Base-by-base conservation (phyloP, 2,888 invertebrate genomes). In the Lasius fuliginosus region DNA sequence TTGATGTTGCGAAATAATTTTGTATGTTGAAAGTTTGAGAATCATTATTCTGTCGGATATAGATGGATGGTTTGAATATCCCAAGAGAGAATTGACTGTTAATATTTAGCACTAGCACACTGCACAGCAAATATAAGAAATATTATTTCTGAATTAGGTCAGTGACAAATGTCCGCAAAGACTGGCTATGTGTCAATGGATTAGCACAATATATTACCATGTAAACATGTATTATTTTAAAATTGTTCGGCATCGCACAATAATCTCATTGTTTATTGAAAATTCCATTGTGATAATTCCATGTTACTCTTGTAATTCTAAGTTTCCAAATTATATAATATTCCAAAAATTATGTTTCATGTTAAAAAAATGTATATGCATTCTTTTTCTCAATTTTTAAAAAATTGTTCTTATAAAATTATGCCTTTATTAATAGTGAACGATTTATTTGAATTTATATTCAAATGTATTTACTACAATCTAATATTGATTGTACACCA, bases 381-480 rank as follows among this genome's bases (percentile, higher is more conserved):
- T 53, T 53, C n/a, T 53, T n/a, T 46, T 56, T 71, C 56, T n/a
- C 9, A 27, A 27, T 49, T 75, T 15, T 9, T 15, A 6, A 33
- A 62, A 62, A n/a, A 62, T 30, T 27, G 11, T 42, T 64, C 33
- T 15, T 23, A 15, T 30, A 15, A 62, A 62, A 46, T 30, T 4
- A 18, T 33, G 46, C 15, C 12, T n/a, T 60, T 75, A 1, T 75
- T 36, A 33, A 8, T 1, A 18, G 1, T 0, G 8, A 67, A 18
- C 15, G 1, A 76, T 30, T 65, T 65, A 65, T 76, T 67, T 18
- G 3, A 23, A 27, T 67, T 67, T 67, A 42, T 67, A 42, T 65
- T 49, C n/a, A 4, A 23, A 75, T 64, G 9, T 46, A 46, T 64
- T 46, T 49, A 23, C 1, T 11, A 11, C 23, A 23, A 18, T 27